Evolutionary conservation across 1,140 invertebrate genomes (phyloP).

Genomic region (Atopsyche davidsoni): DNA sequence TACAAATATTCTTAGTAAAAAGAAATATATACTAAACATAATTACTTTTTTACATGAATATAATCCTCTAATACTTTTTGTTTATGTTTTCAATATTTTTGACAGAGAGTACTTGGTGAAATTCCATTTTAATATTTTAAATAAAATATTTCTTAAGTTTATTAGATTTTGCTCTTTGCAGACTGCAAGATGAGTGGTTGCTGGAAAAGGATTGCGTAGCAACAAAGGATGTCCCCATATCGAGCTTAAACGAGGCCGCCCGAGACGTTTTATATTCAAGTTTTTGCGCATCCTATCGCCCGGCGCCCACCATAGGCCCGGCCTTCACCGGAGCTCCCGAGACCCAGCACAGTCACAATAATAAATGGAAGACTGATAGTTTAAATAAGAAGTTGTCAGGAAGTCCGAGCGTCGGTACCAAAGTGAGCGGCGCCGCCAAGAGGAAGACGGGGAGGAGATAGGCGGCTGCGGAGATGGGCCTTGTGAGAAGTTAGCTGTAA

Average conservation of each 20-base stretch:
- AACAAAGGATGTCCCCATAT: slow-evolving; percentile 49
- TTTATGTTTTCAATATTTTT: too few species aligned
- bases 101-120: too few species aligned
- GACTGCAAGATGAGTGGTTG: slow-evolving; percentile 59
- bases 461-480: slow-evolving; percentile 16
- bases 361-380: slow-evolving; percentile 30
- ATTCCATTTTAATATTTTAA: too few species aligned
- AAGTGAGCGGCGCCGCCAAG: slow-evolving; percentile 23
- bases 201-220: slow-evolving; percentile 49
- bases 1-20: too few species aligned
- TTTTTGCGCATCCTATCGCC: slow-evolving; percentile 25
- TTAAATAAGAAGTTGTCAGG: slow-evolving; percentile 24
- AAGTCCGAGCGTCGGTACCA: not conserved
- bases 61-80: too few species aligned
- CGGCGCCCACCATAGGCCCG: not conserved
- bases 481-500: slow-evolving; percentile 25
- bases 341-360: slow-evolving; percentile 25
- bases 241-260: slow-evolving; percentile 25
- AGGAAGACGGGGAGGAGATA: slow-evolving; percentile 19
- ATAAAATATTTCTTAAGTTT: too few species aligned
- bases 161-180: slow-evolving; percentile 32
- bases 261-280: slow-evolving; percentile 33
- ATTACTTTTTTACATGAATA: too few species aligned
- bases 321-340: slow-evolving; percentile 15
- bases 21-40: too few species aligned